Evolutionary conservation across 2,888 invertebrate species (phyloP).

Genomic region (Ochropleura leucogaster): DNA sequence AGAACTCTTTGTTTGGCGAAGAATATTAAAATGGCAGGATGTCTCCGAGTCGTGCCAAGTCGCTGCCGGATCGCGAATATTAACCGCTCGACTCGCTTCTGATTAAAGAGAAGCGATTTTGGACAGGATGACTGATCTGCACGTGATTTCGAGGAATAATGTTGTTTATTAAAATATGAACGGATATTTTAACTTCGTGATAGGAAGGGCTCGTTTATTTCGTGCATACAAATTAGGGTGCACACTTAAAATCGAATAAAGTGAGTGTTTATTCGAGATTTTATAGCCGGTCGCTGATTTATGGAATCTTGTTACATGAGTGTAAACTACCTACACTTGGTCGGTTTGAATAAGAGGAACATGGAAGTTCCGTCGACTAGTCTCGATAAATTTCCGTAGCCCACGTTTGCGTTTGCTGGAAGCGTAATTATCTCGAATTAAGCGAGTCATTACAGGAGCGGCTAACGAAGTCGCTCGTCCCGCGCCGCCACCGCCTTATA

Average conservation of each 20-base stretch:
- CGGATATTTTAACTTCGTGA: conserved; percentile 88
- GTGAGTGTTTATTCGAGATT: conserved; percentile 77
- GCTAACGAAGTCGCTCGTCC: conserved; percentile 84
- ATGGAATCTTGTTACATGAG: conserved; percentile 75
- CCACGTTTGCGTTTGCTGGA: conserved; percentile 82
- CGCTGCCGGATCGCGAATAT: conserved; percentile 80
- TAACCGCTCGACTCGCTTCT: conserved; percentile 82
- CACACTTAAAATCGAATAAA: conserved; percentile 84
- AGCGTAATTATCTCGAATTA: conserved; percentile 88
- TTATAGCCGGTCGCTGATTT: conserved; percentile 79
- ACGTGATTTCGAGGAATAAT: conserved; percentile 84
- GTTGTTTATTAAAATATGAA: conserved; percentile 85
- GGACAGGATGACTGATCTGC: conserved; percentile 85
- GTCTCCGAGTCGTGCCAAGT: conserved; percentile 78
- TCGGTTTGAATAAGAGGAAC: conserved; percentile 72
- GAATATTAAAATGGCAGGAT: conserved; percentile 86
- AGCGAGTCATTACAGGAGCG: conserved; percentile 85
- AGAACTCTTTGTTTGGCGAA: conserved; percentile 79
- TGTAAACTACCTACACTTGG: conserved; percentile 77
- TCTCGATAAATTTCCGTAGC: conserved; percentile 81
- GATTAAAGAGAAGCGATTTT: conserved; percentile 87
- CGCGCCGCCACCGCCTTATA: conserved; percentile 75
- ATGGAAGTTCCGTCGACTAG: conserved; percentile 74
- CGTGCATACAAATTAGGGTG: conserved; percentile 84
- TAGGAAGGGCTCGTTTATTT: conserved; percentile 81